Evolutionary conservation across 2,797 vertebrate species (phyloP).

Genomic region (Cyclura pinguis): DNA sequence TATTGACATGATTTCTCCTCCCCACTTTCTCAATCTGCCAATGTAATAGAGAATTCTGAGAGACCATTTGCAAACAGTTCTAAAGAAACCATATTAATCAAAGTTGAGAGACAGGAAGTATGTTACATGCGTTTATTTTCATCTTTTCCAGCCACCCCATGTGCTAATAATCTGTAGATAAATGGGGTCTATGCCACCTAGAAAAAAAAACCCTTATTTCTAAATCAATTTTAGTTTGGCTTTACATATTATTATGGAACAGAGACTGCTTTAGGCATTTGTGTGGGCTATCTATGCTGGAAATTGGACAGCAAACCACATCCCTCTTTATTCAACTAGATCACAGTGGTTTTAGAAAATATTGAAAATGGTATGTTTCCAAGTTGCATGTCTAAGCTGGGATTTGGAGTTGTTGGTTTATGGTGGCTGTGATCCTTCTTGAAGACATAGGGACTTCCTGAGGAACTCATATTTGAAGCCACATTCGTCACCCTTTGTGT

Average conservation of each 20-base stretch:
- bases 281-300: not conserved
- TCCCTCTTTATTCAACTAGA: not conserved
- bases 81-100: not conserved
- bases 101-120: not conserved
- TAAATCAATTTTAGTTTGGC: not conserved
- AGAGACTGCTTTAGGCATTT: not conserved
- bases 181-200: not conserved
- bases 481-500: not conserved
- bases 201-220: not conserved
- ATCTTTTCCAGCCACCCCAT: too few relatives aligned
- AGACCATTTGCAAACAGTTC: not conserved
- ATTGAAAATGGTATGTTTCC: not conserved
- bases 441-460: not conserved
- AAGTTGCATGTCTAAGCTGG: not conserved
- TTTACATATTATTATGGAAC: not conserved
- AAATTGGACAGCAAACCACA: not conserved
- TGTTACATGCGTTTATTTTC: not conserved
- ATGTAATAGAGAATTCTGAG: not conserved
- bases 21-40: not conserved
- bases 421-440: not conserved
- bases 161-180: too few relatives aligned
- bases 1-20: not conserved
- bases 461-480: not conserved
- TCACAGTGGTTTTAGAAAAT: not conserved
- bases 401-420: not conserved